These are phyloP conservation scores for Hypomecis atomaria DNA, from an alignment of 2,888 invertebrate genomes.

Conservation along the genomic window DNA sequence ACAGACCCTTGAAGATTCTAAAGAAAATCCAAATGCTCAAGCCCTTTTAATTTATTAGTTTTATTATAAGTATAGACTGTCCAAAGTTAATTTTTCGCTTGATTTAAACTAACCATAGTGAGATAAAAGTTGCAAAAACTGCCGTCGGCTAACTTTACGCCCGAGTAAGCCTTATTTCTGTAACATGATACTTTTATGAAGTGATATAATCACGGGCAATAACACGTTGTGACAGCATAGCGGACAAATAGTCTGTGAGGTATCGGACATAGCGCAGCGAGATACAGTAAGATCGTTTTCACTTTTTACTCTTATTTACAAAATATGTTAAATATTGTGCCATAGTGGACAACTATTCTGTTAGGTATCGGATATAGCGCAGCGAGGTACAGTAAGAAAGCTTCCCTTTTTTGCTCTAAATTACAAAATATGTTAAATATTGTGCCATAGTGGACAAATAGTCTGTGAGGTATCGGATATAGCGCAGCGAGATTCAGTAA, in stretches of 20 bases:
- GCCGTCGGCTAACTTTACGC: constrained; percentile 17
- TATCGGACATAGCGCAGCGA: constrained; percentile 35
- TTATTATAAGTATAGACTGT: too few species aligned
- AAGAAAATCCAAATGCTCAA: too few species aligned
- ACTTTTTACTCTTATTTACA: too few species aligned
- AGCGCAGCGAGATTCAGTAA: constrained; percentile 44
- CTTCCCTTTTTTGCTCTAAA: too few species aligned
- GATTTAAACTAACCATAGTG: constrained; percentile 3
- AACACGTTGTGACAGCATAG: constrained; percentile 56
- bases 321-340: too few species aligned
- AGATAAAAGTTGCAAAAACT: constrained; percentile 29
- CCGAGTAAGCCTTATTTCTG: constrained; percentile 45
- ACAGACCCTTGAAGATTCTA: too few species aligned
- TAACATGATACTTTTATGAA: constrained; percentile 56
- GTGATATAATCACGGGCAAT: constrained; percentile 51
- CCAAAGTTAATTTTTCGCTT: constrained; percentile 1
- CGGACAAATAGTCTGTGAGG: constrained; percentile 48
- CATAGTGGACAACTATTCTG: too few species aligned
- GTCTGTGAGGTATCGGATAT: constrained; percentile 41
- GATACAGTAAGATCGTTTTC: constrained; percentile 41
- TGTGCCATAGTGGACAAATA: constrained; percentile 47
- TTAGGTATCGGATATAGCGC: too few species aligned
- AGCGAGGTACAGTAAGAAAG: too few species aligned
- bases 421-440: too few species aligned
- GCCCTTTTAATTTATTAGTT: too few species aligned